phyloP scores from a whole-genome alignment of 2,113 vertebrate species.

The Sturnus vulgaris region DNA sequence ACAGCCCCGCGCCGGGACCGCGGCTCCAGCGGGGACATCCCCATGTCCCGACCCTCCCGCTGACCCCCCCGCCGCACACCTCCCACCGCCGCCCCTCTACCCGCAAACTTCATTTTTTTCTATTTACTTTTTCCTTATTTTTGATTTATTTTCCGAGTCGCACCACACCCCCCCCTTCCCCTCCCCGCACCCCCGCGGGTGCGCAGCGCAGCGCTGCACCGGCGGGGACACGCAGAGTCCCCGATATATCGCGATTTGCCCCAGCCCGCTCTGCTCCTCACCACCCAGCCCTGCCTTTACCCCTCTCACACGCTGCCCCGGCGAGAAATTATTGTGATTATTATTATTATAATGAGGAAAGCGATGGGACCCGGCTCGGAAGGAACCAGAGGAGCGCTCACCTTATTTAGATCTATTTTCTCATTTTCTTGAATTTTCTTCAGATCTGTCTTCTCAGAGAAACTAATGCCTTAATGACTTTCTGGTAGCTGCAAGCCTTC shows the following conservation, averaged over 20 bases:
- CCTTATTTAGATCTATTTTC: conserved; percentile 76
- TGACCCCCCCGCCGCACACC: too few species aligned
- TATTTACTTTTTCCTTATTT: not conserved
- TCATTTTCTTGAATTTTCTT: conserved; percentile 74
- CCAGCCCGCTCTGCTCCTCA: not conserved
- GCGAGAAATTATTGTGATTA: conserved; percentile 54
- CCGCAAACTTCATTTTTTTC: too few species aligned
- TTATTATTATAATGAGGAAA: conserved; percentile 36
- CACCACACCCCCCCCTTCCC: not conserved
- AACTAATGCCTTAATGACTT: conserved; percentile 93
- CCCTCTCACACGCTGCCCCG: conserved; percentile 13
- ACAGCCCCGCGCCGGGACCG: too few species aligned
- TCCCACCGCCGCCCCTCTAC: too few species aligned
- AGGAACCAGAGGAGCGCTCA: conserved; percentile 78
- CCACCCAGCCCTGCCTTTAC: not conserved
- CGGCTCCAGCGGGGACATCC: too few species aligned
- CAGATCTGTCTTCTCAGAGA: conserved; percentile 83
- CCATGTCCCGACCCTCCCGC: too few species aligned
- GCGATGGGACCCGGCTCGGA: conserved; percentile 38
- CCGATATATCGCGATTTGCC: conserved; percentile 26
- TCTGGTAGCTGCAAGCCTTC: conserved; percentile 91
- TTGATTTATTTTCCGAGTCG: not conserved
- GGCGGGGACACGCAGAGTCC: not conserved
- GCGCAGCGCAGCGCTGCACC: not conserved
- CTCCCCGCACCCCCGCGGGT: not conserved